Conservation (phyloP, 2,888 invertebrate species). For the Polymixis flavicincta region DNA sequence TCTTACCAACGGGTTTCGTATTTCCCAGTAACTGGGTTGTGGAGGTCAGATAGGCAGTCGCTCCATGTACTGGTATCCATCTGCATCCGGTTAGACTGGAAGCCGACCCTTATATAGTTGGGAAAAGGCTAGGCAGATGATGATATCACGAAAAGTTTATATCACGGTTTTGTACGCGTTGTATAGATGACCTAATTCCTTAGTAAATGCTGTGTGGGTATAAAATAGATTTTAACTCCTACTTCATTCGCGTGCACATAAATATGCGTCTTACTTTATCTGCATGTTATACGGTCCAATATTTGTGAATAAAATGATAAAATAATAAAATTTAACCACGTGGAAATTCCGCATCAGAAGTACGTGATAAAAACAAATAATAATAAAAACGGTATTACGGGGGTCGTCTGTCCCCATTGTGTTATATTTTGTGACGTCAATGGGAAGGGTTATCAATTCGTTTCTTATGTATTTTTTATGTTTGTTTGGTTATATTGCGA, state of each 20-base stretch:
- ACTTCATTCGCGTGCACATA: constrained; percentile 38
- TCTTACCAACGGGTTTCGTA: too few relatives aligned
- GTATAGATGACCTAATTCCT: constrained; percentile 37
- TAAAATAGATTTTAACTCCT: constrained; percentile 30
- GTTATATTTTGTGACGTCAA: constrained; percentile 61
- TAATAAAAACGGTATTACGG: constrained; percentile 63
- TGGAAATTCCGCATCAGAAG: constrained; percentile 60
- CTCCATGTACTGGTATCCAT: too few relatives aligned
- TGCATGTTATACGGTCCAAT: constrained; percentile 56
- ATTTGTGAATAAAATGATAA: constrained; percentile 55
- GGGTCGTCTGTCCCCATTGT: constrained; percentile 60
- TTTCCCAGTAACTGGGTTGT: too few relatives aligned
- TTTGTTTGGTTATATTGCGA: constrained; percentile 51
- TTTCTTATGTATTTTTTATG: constrained; percentile 64
- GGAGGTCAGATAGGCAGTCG: too few relatives aligned
- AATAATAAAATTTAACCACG: constrained; percentile 67
- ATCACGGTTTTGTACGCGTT: constrained; percentile 26
- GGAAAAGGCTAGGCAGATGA: too few relatives aligned
- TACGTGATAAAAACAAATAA: constrained; percentile 68
- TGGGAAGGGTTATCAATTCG: constrained; percentile 64
- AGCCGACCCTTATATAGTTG: too few relatives aligned
- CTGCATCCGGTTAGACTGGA: too few relatives aligned
- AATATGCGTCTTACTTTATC: constrained; percentile 48
- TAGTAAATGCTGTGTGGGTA: not conserved
- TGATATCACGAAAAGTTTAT: constrained; percentile 15